A percentile compares a stretch with the other conserved stretches of the same genome.
Conservation (phyloP, 2,888 invertebrate species). For the Mallateleia sp. region DNA sequence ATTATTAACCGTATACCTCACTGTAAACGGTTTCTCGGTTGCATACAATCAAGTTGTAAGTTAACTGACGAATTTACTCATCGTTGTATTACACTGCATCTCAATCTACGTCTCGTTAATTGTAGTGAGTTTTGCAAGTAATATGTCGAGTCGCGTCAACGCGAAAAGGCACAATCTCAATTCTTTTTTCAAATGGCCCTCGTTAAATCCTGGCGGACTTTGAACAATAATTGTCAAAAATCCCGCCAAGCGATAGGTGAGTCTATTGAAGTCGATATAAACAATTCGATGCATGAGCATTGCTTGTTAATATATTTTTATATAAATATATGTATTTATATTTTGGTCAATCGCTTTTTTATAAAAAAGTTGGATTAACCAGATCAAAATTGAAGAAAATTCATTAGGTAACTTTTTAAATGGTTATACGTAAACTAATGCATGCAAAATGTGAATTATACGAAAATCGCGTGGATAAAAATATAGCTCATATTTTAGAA, state of each 20-base stretch:
- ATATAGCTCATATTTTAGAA: conserved; percentile 39
- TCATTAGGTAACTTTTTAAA: conserved; percentile 25
- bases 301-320: conserved; percentile 24
- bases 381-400: conserved; percentile 40
- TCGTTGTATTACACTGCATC: conserved; percentile 42
- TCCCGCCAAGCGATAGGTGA: not conserved
- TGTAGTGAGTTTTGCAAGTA: conserved; percentile 36
- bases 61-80: conserved; percentile 35
- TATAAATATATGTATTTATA: conserved; percentile 42
- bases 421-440: conserved; percentile 24
- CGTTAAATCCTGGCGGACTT: conserved; percentile 24
- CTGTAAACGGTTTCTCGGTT: conserved; percentile 51
- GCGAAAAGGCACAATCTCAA: conserved; percentile 61
- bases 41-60: conserved; percentile 42
- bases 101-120: not conserved
- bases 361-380: conserved; percentile 72
- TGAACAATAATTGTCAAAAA: not conserved
- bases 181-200: conserved; percentile 39
- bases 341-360: conserved; percentile 67
- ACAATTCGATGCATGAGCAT: conserved; percentile 40
- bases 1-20: conserved; percentile 30
- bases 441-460: conserved; percentile 34
- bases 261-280: conserved; percentile 34
- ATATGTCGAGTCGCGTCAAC: conserved; percentile 39
- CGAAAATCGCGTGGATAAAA: conserved; percentile 31